phyloP scores from a whole-genome alignment of 1,140 invertebrate species.

The Bombus superbus region DNA sequence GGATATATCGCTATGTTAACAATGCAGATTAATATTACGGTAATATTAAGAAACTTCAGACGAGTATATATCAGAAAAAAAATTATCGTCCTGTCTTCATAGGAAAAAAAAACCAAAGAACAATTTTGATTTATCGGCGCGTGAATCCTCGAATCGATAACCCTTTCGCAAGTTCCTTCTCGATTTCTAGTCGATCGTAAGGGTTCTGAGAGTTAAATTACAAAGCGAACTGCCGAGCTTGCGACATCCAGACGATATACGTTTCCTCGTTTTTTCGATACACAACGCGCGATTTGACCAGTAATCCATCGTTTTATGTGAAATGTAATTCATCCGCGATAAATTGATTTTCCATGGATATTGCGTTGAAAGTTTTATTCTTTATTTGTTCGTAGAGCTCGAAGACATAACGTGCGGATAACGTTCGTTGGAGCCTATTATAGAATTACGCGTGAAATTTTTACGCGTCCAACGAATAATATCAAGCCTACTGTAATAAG shows the following conservation, averaged over 20 bases:
- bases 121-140: not conserved
- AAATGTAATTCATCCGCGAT: not conserved
- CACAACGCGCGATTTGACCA: not conserved
- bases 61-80: constrained; percentile 18
- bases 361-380: not conserved
- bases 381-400: not conserved
- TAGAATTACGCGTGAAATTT: not conserved
- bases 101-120: not conserved
- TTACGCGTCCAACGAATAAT: not conserved
- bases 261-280: constrained; percentile 9
- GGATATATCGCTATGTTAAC: constrained; percentile 32
- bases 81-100: constrained; percentile 31
- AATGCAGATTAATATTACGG: constrained; percentile 35
- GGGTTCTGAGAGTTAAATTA: not conserved
- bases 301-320: not conserved
- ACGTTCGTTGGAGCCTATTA: not conserved
- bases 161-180: constrained; percentile 16
- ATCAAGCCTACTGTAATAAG: not conserved
- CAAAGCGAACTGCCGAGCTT: constrained; percentile 17
- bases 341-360: constrained; percentile 16
- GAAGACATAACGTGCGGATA: not conserved
- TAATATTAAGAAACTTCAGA: constrained; percentile 34
- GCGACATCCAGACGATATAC: constrained; percentile 22
- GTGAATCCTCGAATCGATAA: constrained; percentile 4
- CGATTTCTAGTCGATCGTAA: not conserved